phyloP scores from a whole-genome alignment of 2,797 vertebrate genomes.

The Microctenopoma lineatum region DNA sequence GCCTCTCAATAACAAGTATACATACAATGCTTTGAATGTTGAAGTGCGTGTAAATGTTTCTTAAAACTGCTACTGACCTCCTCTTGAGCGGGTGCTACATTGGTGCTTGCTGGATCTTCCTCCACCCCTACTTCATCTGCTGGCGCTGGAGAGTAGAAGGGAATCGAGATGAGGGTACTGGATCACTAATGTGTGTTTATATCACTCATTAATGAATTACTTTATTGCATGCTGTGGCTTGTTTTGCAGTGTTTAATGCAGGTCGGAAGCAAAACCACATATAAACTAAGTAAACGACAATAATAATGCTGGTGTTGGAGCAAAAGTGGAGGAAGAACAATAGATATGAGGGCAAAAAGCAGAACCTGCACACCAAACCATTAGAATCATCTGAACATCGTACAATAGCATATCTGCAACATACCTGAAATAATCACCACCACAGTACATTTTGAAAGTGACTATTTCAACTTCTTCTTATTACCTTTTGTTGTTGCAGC shows the following conservation, averaged over 20 bases:
- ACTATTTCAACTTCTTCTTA: neutral
- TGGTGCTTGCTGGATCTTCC: neutral
- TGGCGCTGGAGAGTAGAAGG: conserved; percentile 11
- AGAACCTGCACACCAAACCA: neutral
- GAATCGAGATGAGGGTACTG: neutral
- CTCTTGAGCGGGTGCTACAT: neutral
- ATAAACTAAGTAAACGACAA: neutral
- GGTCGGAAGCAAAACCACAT: neutral
- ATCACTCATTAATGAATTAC: neutral
- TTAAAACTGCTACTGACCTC: conserved; percentile 43
- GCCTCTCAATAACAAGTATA: neutral
- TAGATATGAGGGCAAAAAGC: neutral
- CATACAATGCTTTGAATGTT: neutral
- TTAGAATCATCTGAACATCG: neutral
- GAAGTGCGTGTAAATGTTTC: neutral
- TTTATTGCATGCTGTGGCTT: neutral
- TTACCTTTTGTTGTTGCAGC: conserved; percentile 39
- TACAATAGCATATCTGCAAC: neutral
- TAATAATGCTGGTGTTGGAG: neutral
- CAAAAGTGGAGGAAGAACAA: neutral
- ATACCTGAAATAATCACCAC: neutral
- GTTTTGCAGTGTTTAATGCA: neutral
- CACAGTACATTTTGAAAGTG: neutral
- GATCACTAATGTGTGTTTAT: neutral
- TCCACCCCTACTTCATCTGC: neutral